Evolutionary conservation across 2,888 invertebrate species (phyloP).

Genomic region (Helleia helle): DNA sequence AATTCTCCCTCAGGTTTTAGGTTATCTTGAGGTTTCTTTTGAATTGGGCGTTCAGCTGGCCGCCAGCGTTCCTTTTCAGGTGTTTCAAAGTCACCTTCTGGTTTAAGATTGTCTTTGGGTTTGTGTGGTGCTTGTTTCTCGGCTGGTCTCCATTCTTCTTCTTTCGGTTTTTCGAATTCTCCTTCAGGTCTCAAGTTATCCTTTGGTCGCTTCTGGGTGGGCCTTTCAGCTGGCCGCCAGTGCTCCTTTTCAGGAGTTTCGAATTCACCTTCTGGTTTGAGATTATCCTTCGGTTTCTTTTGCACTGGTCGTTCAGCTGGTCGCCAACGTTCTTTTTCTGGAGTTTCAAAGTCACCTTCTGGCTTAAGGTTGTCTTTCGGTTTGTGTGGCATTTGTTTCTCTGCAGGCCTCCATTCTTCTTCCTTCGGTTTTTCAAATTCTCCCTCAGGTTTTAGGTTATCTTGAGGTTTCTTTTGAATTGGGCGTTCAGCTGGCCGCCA

Average conservation of each 20-base stretch:
- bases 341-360: constrained; percentile 72
- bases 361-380: constrained; percentile 48
- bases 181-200: constrained; percentile 74
- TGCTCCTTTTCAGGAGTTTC: constrained; percentile 50
- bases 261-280: no score
- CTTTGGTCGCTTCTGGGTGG: constrained; percentile 57
- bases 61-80: constrained; percentile 36
- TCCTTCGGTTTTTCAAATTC: no score
- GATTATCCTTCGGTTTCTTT: no score
- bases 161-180: constrained; percentile 61
- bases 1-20: constrained; percentile 69
- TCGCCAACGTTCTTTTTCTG: constrained; percentile 60
- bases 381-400: no score
- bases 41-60: constrained; percentile 48
- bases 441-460: no score
- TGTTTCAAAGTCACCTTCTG: constrained; percentile 72
- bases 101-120: constrained; percentile 62
- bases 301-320: constrained; percentile 46
- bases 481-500: no score
- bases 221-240: constrained; percentile 50
- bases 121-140: constrained; percentile 45
- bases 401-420: no score
- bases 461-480: no score
- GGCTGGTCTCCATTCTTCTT: constrained; percentile 39
- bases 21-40: constrained; percentile 62